Conservation (phyloP, 2,113 vertebrate genomes). For the Poeciliopsis turrubarensis region DNA sequence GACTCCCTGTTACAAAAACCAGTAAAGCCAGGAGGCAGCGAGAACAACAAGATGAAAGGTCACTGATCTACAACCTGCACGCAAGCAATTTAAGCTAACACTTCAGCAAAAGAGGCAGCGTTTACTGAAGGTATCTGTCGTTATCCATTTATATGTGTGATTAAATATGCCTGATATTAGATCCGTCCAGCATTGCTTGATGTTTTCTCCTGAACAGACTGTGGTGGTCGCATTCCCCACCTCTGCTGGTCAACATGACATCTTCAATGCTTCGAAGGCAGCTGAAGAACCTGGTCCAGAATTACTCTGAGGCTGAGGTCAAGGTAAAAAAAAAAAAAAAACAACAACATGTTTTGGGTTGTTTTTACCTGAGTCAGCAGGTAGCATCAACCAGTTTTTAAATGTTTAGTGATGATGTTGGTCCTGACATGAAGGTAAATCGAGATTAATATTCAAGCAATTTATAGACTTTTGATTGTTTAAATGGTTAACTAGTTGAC, state of each 20-base stretch:
- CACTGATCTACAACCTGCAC: constrained; percentile 30
- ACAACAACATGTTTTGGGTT: not conserved
- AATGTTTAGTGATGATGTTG: not conserved
- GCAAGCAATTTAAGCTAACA: not conserved
- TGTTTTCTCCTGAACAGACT: constrained; percentile 21
- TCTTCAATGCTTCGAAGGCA: constrained; percentile 88
- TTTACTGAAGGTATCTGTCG: constrained; percentile 29
- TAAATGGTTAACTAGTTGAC: no score
- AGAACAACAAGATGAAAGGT: constrained; percentile 44
- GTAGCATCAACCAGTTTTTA: not conserved
- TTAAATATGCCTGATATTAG: not conserved
- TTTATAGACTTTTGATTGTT: no score
- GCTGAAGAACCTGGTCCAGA: constrained; percentile 92
- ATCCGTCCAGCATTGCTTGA: not conserved
- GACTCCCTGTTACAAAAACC: constrained; percentile 28
- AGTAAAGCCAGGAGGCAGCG: constrained; percentile 28
- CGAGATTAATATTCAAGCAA: no score
- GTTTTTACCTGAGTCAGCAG: not conserved
- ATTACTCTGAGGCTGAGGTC: constrained; percentile 93
- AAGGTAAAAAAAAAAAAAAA: constrained; percentile 78
- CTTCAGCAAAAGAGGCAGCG: constrained; percentile 2
- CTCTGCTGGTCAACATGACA: constrained; percentile 78
- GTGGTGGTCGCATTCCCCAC: constrained; percentile 38
- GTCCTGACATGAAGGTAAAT: not conserved
- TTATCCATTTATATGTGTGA: not conserved